A percentile compares a stretch with the other conserved stretches of the same genome.
Evolutionary conservation across 2,113 vertebrate species (phyloP).

Genomic region (Cynocephalus volans): DNA sequence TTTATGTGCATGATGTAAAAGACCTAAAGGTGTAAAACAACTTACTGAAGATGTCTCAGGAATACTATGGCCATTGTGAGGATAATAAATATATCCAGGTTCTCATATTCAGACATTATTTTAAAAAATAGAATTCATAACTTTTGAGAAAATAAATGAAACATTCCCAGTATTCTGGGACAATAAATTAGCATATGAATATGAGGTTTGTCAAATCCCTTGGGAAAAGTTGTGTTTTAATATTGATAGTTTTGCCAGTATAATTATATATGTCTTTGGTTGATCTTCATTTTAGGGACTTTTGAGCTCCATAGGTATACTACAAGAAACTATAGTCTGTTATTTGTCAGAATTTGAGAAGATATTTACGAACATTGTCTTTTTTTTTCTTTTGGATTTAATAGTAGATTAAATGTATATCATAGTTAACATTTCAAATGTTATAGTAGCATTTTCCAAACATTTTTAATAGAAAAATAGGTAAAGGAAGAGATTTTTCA

Average conservation of each 20-base stretch:
- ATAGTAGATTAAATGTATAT: background rate
- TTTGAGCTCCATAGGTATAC: background rate
- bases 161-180: background rate
- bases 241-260: background rate
- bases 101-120: background rate
- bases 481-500: background rate
- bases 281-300: conserved; percentile 21
- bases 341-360: conserved; percentile 37
- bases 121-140: background rate
- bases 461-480: background rate
- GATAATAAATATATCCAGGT: background rate
- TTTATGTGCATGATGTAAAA: conserved; percentile 15
- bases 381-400: conserved; percentile 16
- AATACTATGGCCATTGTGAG: background rate
- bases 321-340: background rate
- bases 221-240: background rate
- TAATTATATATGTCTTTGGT: background rate
- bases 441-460: conserved; percentile 8
- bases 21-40: background rate
- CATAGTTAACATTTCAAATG: background rate
- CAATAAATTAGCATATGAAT: background rate
- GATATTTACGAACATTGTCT: background rate
- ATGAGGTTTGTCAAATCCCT: background rate
- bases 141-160: conserved; percentile 34
- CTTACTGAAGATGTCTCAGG: background rate